Conservation (phyloP, 2,888 invertebrate species). For the Xestoiulus laeticollis region DNA sequence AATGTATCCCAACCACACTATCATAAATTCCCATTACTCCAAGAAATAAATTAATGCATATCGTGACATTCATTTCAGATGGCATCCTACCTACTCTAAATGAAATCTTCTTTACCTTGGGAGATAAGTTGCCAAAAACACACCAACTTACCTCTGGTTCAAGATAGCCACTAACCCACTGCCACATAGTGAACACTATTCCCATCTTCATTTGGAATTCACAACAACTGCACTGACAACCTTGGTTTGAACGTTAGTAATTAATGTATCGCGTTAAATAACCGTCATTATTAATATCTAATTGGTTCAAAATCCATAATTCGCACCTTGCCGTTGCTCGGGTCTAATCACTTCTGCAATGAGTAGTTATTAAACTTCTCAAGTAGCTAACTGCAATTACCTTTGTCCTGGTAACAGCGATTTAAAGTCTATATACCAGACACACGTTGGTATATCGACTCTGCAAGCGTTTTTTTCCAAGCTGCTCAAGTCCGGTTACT, state of each 20-base stretch:
- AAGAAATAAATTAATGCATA: background rate
- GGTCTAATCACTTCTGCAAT: background rate
- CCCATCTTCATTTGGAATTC: conserved; percentile 8
- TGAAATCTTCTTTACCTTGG: background rate
- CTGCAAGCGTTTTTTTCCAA: background rate
- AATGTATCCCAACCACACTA: too few species aligned
- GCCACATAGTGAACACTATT: conserved; percentile 38
- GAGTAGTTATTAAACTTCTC: background rate
- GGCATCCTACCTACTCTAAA: background rate
- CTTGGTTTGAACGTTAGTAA: background rate
- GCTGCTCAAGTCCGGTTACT: background rate
- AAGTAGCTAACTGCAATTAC: background rate
- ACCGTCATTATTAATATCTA: background rate
- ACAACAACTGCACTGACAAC: background rate
- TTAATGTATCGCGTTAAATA: background rate
- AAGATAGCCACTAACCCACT: conserved; percentile 42
- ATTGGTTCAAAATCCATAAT: background rate
- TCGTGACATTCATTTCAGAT: background rate
- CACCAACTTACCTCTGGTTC: conserved; percentile 38
- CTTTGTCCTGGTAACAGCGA: background rate
- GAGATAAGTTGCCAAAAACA: background rate
- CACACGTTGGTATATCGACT: background rate
- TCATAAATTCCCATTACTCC: background rate
- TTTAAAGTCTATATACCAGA: background rate
- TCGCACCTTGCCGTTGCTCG: background rate